Conservation (phyloP, 2,797 vertebrate species). For the Spinus pinus region DNA sequence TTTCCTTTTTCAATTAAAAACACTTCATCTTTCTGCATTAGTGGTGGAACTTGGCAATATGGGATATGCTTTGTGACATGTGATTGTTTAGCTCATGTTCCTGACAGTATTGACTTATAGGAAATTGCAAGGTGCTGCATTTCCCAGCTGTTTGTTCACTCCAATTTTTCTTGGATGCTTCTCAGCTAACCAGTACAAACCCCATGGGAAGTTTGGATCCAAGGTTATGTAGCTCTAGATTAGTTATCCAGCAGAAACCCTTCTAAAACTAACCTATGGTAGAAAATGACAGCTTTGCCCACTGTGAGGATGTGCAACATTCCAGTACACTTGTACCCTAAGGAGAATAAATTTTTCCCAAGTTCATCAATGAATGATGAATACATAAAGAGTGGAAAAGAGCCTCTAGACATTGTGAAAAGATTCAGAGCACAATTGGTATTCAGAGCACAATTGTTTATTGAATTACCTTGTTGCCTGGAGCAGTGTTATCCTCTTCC, state of each 20-base stretch:
- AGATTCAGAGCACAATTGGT: background rate
- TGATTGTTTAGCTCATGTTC: background rate
- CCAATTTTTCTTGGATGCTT: background rate
- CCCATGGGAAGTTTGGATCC: background rate
- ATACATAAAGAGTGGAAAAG: background rate
- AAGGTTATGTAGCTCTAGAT: background rate
- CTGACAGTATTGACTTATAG: background rate
- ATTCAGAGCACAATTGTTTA: background rate
- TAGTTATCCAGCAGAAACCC: background rate
- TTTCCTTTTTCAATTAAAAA: background rate
- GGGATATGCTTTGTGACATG: background rate
- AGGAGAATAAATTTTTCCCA: background rate
- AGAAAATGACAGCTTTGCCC: background rate
- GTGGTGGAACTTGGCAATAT: background rate
- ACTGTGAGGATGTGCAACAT: background rate
- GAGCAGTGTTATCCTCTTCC: background rate
- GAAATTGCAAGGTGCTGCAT: background rate
- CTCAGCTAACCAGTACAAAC: background rate
- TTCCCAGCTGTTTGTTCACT: background rate
- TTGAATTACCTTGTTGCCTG: constrained; percentile 10
- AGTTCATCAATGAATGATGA: background rate
- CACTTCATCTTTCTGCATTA: background rate
- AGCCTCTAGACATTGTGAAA: background rate
- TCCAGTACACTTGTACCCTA: background rate
- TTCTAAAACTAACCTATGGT: background rate